Evolutionary conservation across 1,140 invertebrate genomes (phyloP).

Genomic region (Drosophila tristis): DNA sequence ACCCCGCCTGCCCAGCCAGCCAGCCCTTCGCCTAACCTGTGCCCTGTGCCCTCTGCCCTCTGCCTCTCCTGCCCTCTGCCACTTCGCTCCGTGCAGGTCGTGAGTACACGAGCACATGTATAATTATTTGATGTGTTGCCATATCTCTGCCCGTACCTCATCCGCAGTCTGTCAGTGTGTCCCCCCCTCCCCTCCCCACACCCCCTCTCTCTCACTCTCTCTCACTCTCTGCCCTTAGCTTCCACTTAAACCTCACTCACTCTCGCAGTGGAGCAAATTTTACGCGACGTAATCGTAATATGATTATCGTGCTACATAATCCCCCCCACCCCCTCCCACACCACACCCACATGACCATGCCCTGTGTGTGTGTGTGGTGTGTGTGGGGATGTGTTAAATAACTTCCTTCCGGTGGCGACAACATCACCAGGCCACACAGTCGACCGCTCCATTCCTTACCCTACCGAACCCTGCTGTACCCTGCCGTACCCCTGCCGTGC

Average conservation of each 20-base stretch:
- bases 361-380: constrained; percentile 7
- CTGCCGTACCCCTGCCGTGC: neutral
- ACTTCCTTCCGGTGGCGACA: constrained; percentile 75
- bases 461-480: no score
- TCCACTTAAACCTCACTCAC: constrained; percentile 51
- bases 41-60: no score
- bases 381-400: constrained; percentile 74
- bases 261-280: constrained; percentile 61
- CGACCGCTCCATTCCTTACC: constrained; percentile 3
- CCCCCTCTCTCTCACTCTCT: neutral
- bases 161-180: no score
- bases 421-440: constrained; percentile 23
- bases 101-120: no score
- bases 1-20: no score
- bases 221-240: neutral
- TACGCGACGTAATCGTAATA: constrained; percentile 82
- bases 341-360: neutral
- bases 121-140: constrained; percentile 46
- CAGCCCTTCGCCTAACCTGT: no score
- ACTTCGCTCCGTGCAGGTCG: no score
- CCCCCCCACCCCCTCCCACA: constrained; percentile 9
- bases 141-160: neutral
- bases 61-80: no score
- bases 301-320: constrained; percentile 78
- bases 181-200: neutral